Percentiles rank a stretch among this genome's conserved stretches.
phyloP scores from a whole-genome alignment of 1,140 invertebrate genomes.

The Drosophila melanica region DNA sequence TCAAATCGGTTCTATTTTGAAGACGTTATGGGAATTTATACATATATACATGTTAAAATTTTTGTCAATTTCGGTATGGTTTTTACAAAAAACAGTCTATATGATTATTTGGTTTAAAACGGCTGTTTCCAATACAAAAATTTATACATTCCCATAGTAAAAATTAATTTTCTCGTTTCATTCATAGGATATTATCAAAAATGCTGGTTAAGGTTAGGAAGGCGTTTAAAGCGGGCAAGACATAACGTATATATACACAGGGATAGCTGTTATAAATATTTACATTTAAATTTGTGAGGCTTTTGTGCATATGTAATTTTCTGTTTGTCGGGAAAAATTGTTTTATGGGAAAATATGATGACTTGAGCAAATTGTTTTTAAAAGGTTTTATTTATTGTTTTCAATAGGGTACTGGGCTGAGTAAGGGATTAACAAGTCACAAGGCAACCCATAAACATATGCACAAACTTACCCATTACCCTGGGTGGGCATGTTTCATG shows the following conservation, averaged over 20 bases:
- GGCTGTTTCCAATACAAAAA: background rate
- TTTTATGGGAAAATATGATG: constrained; percentile 38
- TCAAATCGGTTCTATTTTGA: too few species aligned
- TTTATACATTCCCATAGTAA: too few species aligned
- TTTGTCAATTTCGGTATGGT: too few species aligned
- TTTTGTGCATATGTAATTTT: constrained; percentile 65
- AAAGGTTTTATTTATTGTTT: background rate
- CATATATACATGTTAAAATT: too few species aligned
- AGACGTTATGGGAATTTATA: too few species aligned
- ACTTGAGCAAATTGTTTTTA: constrained; percentile 17
- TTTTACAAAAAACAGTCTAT: too few species aligned
- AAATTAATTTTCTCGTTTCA: background rate
- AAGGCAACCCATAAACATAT: constrained; percentile 46
- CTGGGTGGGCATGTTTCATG: constrained; percentile 84
- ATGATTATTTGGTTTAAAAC: too few species aligned
- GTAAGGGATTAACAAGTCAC: constrained; percentile 19
- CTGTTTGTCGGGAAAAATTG: constrained; percentile 26
- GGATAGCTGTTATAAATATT: constrained; percentile 50
- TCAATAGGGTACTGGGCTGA: constrained; percentile 1
- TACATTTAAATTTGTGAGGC: constrained; percentile 33
- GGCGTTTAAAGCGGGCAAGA: constrained; percentile 4
- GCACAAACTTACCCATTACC: constrained; percentile 84
- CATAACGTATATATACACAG: constrained; percentile 30
- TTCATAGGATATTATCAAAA: background rate
- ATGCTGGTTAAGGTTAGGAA: constrained; percentile 7